Conservation (phyloP, 2,113 vertebrate species). For the Archocentrus centrarchus region DNA sequence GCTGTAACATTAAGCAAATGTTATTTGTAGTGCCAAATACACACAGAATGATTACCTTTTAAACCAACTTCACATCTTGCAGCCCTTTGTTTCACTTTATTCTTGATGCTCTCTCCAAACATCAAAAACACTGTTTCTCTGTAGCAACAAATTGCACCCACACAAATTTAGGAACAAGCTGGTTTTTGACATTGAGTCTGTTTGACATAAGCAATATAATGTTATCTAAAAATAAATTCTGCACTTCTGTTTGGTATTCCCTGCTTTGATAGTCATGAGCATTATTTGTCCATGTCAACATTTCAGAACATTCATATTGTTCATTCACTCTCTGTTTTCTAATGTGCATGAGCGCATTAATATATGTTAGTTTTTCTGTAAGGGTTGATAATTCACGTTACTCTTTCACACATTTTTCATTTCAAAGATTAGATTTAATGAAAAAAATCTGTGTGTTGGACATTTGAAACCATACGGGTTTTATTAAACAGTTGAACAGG, state of each 20-base stretch:
- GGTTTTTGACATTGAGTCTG: not conserved
- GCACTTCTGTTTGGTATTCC: not conserved
- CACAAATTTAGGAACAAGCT: not conserved
- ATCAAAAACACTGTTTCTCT: not conserved
- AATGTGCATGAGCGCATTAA: not conserved
- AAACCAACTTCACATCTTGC: accelerated
- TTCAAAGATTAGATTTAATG: conserved; percentile 17
- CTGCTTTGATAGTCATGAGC: accelerated
- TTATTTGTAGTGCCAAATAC: not conserved
- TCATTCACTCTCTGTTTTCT: not conserved
- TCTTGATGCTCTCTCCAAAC: not conserved
- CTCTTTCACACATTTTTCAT: conserved; percentile 5
- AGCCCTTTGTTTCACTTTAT: accelerated
- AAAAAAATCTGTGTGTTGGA: not conserved
- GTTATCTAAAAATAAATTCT: not conserved
- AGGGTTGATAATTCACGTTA: not conserved
- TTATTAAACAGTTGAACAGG: conserved; percentile 16
- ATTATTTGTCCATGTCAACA: not conserved
- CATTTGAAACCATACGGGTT: not conserved
- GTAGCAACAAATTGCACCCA: not conserved
- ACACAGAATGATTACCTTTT: not conserved
- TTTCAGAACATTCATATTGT: not conserved
- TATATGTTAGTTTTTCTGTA: not conserved
- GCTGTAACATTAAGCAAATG: not conserved
- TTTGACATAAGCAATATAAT: not conserved